Percentiles rank a stretch among this genome's conserved stretches.
phyloP scores from a whole-genome alignment of 2,888 invertebrate genomes.

The Folsomia candida region DNA sequence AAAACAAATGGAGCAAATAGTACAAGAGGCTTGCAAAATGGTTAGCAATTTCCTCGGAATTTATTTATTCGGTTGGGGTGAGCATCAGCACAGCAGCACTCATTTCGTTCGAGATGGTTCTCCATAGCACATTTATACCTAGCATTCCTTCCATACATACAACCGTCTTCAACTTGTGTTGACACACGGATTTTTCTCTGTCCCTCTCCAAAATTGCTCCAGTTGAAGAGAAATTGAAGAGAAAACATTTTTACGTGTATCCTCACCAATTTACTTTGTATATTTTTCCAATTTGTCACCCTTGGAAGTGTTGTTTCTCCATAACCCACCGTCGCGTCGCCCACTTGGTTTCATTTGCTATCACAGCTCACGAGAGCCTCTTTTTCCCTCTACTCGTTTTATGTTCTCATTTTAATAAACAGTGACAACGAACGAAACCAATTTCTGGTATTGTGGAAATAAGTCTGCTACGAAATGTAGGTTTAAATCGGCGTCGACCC shows the following conservation, averaged over 20 bases:
- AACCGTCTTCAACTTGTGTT: conserved; percentile 13
- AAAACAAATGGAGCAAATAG: conserved; percentile 32
- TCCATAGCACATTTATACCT: conserved; percentile 41
- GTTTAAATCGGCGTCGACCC: background rate
- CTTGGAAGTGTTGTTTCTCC: too few species aligned
- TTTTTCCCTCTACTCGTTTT: background rate
- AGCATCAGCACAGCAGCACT: conserved; percentile 15
- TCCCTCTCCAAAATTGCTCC: conserved; percentile 18
- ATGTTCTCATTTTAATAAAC: conserved; percentile 3
- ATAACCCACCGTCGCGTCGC: too few species aligned
- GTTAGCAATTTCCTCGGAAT: conserved; percentile 41
- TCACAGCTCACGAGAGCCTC: too few species aligned
- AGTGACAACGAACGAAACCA: background rate
- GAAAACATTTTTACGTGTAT: conserved; percentile 13
- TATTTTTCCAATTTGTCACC: conserved; percentile 19
- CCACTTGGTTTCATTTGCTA: too few species aligned
- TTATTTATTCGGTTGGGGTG: conserved; percentile 12
- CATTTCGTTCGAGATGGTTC: conserved; percentile 29
- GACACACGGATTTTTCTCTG: conserved; percentile 44
- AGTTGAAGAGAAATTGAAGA: conserved; percentile 10
- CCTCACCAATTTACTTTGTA: conserved; percentile 18
- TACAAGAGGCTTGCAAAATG: conserved; percentile 32
- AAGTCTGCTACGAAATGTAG: background rate
- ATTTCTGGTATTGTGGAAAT: background rate
- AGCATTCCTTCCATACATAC: conserved; percentile 28